Base-by-base conservation (phyloP, 2,888 invertebrate species). In the Athripsodes cinereus region DNA sequence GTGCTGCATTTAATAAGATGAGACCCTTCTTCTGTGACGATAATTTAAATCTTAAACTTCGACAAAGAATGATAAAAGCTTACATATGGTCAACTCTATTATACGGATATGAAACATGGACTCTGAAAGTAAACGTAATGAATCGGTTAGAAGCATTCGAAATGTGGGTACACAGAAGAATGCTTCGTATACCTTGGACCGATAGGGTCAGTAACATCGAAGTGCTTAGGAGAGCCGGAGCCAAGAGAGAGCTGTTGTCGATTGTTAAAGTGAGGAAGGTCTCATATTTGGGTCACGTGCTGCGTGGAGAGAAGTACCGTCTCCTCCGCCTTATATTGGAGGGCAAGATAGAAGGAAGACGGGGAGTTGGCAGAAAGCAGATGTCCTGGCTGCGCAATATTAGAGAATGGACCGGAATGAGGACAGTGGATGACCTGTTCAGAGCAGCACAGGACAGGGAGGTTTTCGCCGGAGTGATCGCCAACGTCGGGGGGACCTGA, bases 351-450 rank as follows among this genome's bases (percentile, higher is more conserved):
- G 59, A 62, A 47, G 57, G 61, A 40, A 46, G 40, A 21, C 35
- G 51, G 21, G 56, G 59, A 46, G 48, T 60, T 22, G 50, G 57
- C 52, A 56, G 55, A 56, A 55, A 56, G 40, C 34, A 52, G 11
- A 59, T 58, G 22, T 60, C 60, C 13, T 60, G 55, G 63, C 52
- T 63, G 6, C 59, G 53, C 31, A 59, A 62, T 34, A 56, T 44
- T 35, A 11, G 54, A 31, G 6, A 57, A 26, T 57, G 26, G 54
- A 55, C 54, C 26, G 57, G 21, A 21, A 57, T 58, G 18, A 16
- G 18, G 16, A 57, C 46, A 6, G 53, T 46, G 22, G 54, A 57
- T 48, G 46, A 57, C 16, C 57, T 57, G 20, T 55, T 57, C 21
- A 20, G 60, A 40, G 13, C 44, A 18, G 55, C 50, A 44, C 22